These are phyloP conservation scores for Alethe diademata DNA, from an alignment of 2,113 vertebrate genomes.

Conservation along the genomic window DNA sequence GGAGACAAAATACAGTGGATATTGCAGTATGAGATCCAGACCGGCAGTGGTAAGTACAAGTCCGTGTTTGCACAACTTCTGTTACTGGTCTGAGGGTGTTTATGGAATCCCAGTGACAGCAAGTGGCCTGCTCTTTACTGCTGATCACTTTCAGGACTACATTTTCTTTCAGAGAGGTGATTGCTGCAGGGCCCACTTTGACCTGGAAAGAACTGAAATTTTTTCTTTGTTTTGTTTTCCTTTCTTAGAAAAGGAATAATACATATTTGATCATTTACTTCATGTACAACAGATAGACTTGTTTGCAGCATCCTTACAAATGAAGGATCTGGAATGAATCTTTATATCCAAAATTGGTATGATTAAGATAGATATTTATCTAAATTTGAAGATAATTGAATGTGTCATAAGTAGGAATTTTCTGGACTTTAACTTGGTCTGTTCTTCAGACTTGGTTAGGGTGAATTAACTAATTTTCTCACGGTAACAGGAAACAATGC, in stretches of 20 bases:
- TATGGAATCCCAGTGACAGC: not conserved
- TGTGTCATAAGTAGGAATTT: not conserved
- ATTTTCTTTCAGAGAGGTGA: not conserved
- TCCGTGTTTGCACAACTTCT: not conserved
- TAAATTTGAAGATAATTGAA: not conserved
- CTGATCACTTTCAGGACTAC: not conserved
- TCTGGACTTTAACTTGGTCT: not conserved
- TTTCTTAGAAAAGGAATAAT: not conserved
- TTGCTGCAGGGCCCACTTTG: not conserved
- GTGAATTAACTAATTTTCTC: not conserved
- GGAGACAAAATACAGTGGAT: slow-evolving; percentile 89
- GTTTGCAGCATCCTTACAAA: not conserved
- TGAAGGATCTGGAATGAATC: not conserved
- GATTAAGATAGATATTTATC: not conserved
- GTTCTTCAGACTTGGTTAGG: not conserved
- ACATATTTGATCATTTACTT: not conserved
- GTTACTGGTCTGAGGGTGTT: not conserved
- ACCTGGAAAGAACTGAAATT: not conserved
- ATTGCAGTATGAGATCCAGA: slow-evolving; percentile 84
- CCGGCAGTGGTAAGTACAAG: slow-evolving; percentile 78
- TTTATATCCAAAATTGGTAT: not conserved
- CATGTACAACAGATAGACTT: not conserved
- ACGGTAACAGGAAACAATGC: not conserved
- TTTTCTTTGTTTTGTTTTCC: not conserved
- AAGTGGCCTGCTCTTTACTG: not conserved